Evolutionary conservation across 1,140 invertebrate genomes (phyloP), one percentile per base, ranked within the genome.

Genomic region (Phthorimaea operculella): DNA sequence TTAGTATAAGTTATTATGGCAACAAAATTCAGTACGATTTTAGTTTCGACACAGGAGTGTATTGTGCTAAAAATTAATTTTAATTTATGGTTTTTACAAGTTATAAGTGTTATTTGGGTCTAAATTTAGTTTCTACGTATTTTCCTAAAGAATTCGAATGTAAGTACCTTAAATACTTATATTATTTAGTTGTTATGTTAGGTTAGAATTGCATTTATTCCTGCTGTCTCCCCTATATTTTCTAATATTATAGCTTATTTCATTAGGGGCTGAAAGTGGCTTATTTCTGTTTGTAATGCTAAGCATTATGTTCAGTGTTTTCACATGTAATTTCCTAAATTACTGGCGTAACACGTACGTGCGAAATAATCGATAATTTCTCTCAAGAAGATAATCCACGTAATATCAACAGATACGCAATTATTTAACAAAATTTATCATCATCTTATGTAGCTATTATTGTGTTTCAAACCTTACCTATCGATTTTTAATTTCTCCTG

Each of bases 121-220:
- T n/a, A 39, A 1, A 12, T 39, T 39, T 10, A n/a, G 21, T 47
- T 17, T 55, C 51, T 33, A 14, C 45, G 28, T 28, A 49, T 58
- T 48, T 42, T 28, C 52, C 55, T 67, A 69, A 63, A 61, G 61
- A 60, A 54, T 68, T 59, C 65, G 47, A 59, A 75, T 67, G 75
- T 82, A 66, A 54, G 50, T 71, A 60, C 68, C 60, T 70, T 66
- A 59, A 45, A 18, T 45, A 49, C 56, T 64, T 52, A 55, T 48
- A 52, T 54, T 68, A 68, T 66, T 56, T 55, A 57, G 55, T 57
- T 63, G 63, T 72, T 69, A 70, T 74, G 66, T 74, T 81, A 81
- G 78, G 79, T 81, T 83, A 81, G 72, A 79, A 64, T 70, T 79
- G 75, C 76, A 76, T 79, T 68, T 74, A 74, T 74, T 73, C 72